Percentiles rank a stretch among this genome's conserved stretches.
Conservation (phyloP, 2,113 vertebrate genomes). For the Entelurus aequoreus region DNA sequence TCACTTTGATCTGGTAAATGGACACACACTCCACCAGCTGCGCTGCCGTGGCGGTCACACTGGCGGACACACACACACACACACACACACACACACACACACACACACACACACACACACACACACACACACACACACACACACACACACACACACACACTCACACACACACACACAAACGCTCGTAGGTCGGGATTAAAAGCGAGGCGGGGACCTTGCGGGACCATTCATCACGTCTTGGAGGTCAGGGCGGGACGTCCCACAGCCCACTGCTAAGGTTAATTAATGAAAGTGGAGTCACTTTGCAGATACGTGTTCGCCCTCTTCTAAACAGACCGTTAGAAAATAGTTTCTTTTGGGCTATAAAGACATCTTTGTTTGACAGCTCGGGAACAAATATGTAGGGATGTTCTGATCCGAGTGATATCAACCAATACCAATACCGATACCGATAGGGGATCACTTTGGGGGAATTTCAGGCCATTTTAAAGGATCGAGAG, state of each 20-base stretch:
- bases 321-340: constrained; percentile 49
- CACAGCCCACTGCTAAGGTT: constrained; percentile 56
- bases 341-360: background rate
- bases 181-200: constrained; percentile 55
- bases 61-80: background rate
- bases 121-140: constrained; percentile 39
- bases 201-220: constrained; percentile 37
- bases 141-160: constrained; percentile 35
- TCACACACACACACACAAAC: constrained; percentile 10
- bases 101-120: constrained; percentile 34
- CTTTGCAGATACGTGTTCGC: constrained; percentile 32
- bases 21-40: constrained; percentile 57
- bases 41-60: constrained; percentile 3
- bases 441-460: no score
- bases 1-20: constrained; percentile 64
- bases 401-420: no score
- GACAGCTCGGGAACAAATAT: no score
- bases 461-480: no score
- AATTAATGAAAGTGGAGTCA: constrained; percentile 69
- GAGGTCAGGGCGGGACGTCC: constrained; percentile 51
- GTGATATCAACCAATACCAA: no score
- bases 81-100: constrained; percentile 35
- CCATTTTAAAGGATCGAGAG: no score
- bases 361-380: background rate
- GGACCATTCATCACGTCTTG: constrained; percentile 61